Percentiles rank a stretch among this genome's conserved stretches.
phyloP scores from a whole-genome alignment of 2,797 vertebrate species.

The Cryptoblepharus egeriae region DNA sequence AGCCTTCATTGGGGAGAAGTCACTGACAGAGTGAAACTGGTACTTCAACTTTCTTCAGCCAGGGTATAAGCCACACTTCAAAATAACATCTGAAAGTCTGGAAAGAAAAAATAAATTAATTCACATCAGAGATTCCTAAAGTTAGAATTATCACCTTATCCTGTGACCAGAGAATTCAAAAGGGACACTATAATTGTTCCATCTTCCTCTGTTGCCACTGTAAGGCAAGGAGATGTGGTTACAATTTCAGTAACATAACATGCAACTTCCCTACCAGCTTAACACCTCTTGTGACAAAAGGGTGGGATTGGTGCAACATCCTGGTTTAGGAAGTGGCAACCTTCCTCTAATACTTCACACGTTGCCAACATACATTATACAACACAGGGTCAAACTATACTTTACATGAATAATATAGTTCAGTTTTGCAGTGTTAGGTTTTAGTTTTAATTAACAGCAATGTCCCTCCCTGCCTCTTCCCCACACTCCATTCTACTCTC shows the following conservation, averaged over 20 bases:
- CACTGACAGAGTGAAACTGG: conserved; percentile 72
- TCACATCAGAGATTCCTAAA: not conserved
- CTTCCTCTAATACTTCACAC: not conserved
- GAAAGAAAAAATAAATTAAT: conserved; percentile 43
- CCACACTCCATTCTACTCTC: too few relatives aligned
- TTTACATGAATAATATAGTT: too few relatives aligned
- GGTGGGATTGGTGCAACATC: not conserved
- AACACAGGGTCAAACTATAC: not conserved
- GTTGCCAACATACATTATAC: not conserved
- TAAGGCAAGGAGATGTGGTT: not conserved
- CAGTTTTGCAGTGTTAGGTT: too few relatives aligned
- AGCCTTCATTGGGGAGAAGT: not conserved
- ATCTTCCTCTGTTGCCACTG: not conserved
- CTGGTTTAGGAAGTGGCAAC: not conserved
- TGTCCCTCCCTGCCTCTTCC: too few relatives aligned
- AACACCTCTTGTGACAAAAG: not conserved
- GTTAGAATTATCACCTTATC: not conserved
- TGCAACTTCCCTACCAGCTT: not conserved
- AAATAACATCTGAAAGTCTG: conserved; percentile 86
- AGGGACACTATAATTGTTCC: not conserved
- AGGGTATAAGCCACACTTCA: conserved; percentile 85
- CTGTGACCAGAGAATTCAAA: not conserved
- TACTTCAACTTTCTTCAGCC: conserved; percentile 74
- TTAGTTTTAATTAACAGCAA: too few relatives aligned
- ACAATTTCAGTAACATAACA: not conserved